Conservation (phyloP, 2,113 vertebrate genomes). For the Tyto alba region DNA sequence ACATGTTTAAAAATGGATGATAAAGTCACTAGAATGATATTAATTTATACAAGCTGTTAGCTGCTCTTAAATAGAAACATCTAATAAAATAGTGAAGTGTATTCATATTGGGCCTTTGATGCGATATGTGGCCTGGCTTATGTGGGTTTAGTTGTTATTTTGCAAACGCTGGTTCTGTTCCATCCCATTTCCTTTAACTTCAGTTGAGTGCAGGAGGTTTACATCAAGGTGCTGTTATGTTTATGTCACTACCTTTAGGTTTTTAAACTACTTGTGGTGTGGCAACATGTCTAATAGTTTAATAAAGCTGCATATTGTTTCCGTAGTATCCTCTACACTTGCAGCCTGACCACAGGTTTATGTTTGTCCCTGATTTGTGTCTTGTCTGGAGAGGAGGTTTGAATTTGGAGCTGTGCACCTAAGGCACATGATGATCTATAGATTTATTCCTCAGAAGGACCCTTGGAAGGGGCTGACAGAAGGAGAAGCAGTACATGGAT, state of each 20-base stretch:
- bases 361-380: background rate
- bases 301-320: background rate
- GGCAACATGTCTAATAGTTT: background rate
- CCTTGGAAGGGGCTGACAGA: background rate
- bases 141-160: background rate
- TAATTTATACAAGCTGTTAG: background rate
- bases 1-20: background rate
- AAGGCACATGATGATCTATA: background rate
- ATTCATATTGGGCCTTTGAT: background rate
- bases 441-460: background rate
- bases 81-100: background rate
- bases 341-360: background rate
- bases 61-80: background rate
- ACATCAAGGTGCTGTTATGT: background rate
- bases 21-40: background rate
- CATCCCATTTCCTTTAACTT: background rate
- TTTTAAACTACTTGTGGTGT: background rate
- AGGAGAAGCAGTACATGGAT: background rate
- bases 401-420: background rate
- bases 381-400: background rate
- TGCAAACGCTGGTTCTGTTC: background rate
- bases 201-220: background rate
- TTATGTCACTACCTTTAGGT: background rate
- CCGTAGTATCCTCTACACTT: rapidly evolving
- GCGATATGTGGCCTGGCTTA: background rate